Base-by-base conservation (phyloP, 2,888 invertebrate species). In the Hyalella azteca region DNA sequence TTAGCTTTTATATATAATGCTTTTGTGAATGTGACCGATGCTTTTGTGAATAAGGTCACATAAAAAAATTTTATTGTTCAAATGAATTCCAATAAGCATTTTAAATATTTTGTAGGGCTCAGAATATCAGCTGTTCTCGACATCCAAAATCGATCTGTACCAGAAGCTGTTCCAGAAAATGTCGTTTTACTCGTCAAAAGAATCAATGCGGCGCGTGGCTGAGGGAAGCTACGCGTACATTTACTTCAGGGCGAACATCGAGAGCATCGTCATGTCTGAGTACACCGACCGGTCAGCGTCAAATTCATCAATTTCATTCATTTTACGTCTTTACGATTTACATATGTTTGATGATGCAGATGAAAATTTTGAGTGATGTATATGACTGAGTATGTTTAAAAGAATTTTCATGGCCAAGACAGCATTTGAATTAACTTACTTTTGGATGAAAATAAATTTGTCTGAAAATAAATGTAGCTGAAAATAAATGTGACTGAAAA, bases 81-180 rank as follows among this genome's bases (percentile, higher is more conserved):
- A 9, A 11, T 45, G 9, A 11, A 15, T 45, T 11, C 45, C 45
- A 45, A 45, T 45, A 11, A 15, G n/a, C n/a, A 11, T 29, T n/a
- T 59, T 9, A 59, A 59, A 26, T 41, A 19, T 41, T 39, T 32
- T 40, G 15, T 80, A 83, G 83, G 83, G 83, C 15, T 81, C 81
- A 1, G 83, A 81, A 59, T 83, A 80, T 73, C 80, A 81, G 48
- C 80, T 83, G 9, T 81, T 83, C 79, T 81, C 83, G 39, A 80
- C 80, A 19, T 83, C 83, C 15, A 73, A 78, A 39, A 78, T 81
- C n/a, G 29, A 78, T 32, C 81, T 83, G 29, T 81, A 83, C 78
- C 54, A 81, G 54, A 40, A 79, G 50, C 75, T 83, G 26, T 83
- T 83, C 78, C 39, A 80, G 39, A 29, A 66, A 13, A 81, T 83